Base-by-base conservation (phyloP, 2,888 invertebrate species). In the Trichacis sp. region DNA sequence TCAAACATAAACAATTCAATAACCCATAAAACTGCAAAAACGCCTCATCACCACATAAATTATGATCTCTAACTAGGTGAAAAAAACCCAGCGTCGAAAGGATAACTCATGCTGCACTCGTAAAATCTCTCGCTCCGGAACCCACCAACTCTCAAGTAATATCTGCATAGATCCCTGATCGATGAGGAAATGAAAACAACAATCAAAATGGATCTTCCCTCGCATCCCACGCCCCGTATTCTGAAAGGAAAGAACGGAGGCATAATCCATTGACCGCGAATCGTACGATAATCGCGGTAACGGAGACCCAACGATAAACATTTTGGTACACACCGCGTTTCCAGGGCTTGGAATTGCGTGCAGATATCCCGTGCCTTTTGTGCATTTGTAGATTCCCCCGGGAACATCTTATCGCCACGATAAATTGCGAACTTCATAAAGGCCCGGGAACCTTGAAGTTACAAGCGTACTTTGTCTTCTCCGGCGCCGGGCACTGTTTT, bases 281-380 rank as follows among this genome's bases (percentile, higher is more conserved):
- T 33, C 11, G 33, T n/a, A 11, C 33, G 33, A 33, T 33, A 33
- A 33, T 33, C 9, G 33, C 33, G 33, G 33, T 9, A 2, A 33
- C 33, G n/a, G n/a, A 11, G 11, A 33, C 33, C 2, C 8, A n/a
- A 9, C 33, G n/a, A 33, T 33, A 33, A 33, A 33, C n/a, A 33
- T 33, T 11, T 33, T 24, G n/a, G 24, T 24, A 24, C 24, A 24
- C 24, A 8, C 24, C 33, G n/a, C 33, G 33, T 33, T 11, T 24
- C 24, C 24, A 24, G 24, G n/a, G 8, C 33, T 11, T 38, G 36
- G n/a, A 56, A 57, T 64, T 47, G 58, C 47, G 54, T 54, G 54
- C 45, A 52, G 57, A 54, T 64, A 54, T 64, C 64, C 53, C 38
- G 52, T 48, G 19, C 57, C 33, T 33, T 63, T 48, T 42, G 56